Percentiles rank a stretch among this genome's conserved stretches.
Evolutionary conservation across 2,113 vertebrate species (phyloP).

Genomic region (Collichthys lucidus): DNA sequence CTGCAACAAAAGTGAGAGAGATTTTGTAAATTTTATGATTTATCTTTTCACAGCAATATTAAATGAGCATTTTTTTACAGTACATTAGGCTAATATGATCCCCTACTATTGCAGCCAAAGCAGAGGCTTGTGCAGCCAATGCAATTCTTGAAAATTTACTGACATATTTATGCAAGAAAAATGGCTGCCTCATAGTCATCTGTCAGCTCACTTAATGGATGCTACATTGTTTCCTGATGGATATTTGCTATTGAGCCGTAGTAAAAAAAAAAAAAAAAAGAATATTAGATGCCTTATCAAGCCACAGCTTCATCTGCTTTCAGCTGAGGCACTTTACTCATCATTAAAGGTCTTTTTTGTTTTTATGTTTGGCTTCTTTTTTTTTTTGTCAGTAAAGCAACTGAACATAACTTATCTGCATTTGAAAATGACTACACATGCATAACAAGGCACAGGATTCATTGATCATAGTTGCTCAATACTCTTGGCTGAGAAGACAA

Average conservation of each 20-base stretch:
- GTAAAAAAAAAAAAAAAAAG: background rate
- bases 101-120: background rate
- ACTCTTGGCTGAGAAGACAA: conserved; percentile 1
- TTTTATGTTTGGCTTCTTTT: background rate
- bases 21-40: background rate
- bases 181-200: conserved; percentile 12
- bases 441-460: background rate
- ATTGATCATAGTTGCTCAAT: conserved; percentile 37
- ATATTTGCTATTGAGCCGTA: conserved; percentile 15
- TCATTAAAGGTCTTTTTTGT: background rate
- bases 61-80: background rate
- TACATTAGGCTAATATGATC: background rate
- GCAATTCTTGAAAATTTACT: background rate
- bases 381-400: background rate
- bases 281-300: background rate
- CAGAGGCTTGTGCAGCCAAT: background rate
- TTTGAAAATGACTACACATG: conserved; percentile 22
- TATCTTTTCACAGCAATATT: background rate
- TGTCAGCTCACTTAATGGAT: background rate
- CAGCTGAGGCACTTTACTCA: conserved; percentile 2
- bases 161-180: conserved; percentile 11
- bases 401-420: conserved; percentile 9
- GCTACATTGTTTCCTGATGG: conserved; percentile 19
- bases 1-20: background rate
- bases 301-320: conserved; percentile 3